Evolutionary conservation across 1,140 invertebrate species (phyloP), one percentile per base, ranked within the genome.

Genomic region (Anastrepha obliqua): DNA sequence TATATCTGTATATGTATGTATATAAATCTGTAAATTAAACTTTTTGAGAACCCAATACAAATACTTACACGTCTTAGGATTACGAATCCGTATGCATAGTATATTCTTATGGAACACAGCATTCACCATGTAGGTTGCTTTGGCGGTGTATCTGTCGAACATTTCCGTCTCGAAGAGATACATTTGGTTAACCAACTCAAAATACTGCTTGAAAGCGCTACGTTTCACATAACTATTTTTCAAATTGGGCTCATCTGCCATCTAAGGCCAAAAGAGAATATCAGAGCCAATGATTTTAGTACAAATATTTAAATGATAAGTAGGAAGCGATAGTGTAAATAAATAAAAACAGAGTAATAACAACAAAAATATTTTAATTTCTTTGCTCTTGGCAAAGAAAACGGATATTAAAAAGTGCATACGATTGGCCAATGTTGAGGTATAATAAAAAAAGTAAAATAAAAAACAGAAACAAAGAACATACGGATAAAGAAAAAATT

Each of bases 151-250:
- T 0, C 95, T 93, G 11, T 95, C 94, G 87, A 95, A 97, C 87
- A 96, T 96, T 0, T 90, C 90, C 65, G 97, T 95, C 93, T 98
- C 97, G 91, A 96, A 98, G 1, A 94, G 93, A 90, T 96, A 96
- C 94, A 98, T 95, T 47, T 96, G 93, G 89, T 96, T 96, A 2
- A 95, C 96, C 6, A 98, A 93, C 20, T 94, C 94, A 60, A 96
- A 94, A 91, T 98, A 98, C 88, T 97, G 95, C 29, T 95, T 93
- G 90, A 97, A 97, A 0, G 96, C 96, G 91, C 96, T 94, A 6
- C 95, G 94, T 90, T 96, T 97, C 17, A 96, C 93, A n/a, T 96
- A 95, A 87, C 95, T 97, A 51, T 96, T 93, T 90, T 97, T 96
- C 85, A 98, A 93, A 15, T 91, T 91, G 47, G 91, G 91, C 88